Evolutionary conservation across 2,113 vertebrate genomes (phyloP).

Genomic region (Eolophus roseicapilla): DNA sequence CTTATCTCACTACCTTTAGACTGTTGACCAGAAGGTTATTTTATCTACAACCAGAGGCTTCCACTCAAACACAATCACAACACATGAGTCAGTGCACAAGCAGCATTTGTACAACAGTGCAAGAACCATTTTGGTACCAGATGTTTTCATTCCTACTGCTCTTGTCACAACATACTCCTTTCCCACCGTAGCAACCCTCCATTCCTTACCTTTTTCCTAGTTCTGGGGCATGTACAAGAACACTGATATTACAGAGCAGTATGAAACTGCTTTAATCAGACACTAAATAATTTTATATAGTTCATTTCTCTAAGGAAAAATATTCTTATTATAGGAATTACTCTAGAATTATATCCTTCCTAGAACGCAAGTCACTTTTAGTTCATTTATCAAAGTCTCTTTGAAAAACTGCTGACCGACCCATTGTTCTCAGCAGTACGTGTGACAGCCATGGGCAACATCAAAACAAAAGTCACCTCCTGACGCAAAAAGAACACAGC

Average conservation of each 20-base stretch:
- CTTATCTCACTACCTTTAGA: background rate
- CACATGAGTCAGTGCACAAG: background rate
- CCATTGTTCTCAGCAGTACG: background rate
- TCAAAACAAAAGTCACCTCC: background rate
- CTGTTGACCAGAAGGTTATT: background rate
- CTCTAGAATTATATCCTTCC: background rate
- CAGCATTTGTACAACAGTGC: background rate
- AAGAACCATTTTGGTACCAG: background rate
- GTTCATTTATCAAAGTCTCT: background rate
- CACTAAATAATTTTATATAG: background rate
- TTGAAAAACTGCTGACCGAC: background rate
- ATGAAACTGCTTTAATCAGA: background rate
- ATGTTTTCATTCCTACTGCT: background rate
- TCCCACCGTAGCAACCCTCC: background rate
- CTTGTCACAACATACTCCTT: background rate
- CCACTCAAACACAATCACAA: background rate
- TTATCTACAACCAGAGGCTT: background rate
- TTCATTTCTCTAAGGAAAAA: background rate
- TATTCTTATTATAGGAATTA: background rate
- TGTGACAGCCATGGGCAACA: background rate
- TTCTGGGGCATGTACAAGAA: background rate
- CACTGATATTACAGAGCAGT: background rate
- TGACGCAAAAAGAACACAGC: background rate
- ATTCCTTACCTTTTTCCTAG: background rate
- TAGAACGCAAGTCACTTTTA: background rate